phyloP scores from a whole-genome alignment of 2,888 invertebrate species.

The Sepiola atlantica region DNA sequence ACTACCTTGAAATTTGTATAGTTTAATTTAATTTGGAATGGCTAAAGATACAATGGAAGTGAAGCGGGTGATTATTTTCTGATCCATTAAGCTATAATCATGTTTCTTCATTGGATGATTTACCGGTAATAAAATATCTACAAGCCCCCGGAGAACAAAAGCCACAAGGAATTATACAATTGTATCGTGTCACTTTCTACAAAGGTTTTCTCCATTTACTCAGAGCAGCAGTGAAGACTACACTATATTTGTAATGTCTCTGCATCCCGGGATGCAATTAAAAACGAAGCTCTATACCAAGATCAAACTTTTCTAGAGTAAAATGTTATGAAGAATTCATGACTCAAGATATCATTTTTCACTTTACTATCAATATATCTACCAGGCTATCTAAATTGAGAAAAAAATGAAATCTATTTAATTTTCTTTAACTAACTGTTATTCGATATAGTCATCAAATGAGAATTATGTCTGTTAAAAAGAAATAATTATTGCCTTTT shows the following conservation, averaged over 20 bases:
- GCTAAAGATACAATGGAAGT: neutral
- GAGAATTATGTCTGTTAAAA: no score
- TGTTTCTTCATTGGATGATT: neutral
- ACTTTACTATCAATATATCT: no score
- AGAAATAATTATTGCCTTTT: no score
- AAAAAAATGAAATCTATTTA: no score
- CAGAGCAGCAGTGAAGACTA: neutral
- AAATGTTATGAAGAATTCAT: no score
- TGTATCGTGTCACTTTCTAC: neutral
- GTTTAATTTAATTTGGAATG: neutral
- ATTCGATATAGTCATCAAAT: no score
- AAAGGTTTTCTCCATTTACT: neutral
- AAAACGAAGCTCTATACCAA: no score
- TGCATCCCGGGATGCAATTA: no score
- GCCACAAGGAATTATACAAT: neutral
- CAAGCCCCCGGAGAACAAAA: neutral
- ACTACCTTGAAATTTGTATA: neutral
- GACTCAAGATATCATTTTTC: no score
- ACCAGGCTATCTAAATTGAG: no score
- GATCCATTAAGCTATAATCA: neutral
- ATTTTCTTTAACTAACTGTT: no score
- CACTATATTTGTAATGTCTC: neutral
- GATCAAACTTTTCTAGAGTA: no score
- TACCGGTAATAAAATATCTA: neutral
- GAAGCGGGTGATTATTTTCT: neutral